A percentile compares a stretch with the other conserved stretches of the same genome.
These are phyloP conservation scores for Antigone vipio DNA, from an alignment of 2,113 vertebrate species.

Conservation along the genomic window DNA sequence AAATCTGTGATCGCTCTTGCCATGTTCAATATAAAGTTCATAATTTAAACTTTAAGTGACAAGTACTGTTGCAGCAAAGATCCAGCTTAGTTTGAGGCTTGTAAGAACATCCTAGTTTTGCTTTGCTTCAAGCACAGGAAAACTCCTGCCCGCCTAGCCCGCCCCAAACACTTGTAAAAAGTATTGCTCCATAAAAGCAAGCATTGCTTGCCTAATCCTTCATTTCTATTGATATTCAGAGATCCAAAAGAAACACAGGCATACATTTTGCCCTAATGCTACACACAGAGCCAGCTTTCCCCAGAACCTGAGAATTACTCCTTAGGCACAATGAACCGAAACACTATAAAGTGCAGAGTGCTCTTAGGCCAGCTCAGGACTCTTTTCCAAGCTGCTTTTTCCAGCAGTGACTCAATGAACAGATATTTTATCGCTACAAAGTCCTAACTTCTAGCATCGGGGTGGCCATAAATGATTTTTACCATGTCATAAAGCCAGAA, in stretches of 20 bases:
- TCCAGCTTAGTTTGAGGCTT: background rate
- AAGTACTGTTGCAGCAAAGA: background rate
- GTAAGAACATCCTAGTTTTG: background rate
- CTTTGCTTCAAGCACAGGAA: background rate
- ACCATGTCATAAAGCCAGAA: conserved; percentile 60
- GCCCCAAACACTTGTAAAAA: background rate
- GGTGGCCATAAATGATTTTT: conserved; percentile 57
- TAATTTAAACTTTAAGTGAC: background rate
- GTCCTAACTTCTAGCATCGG: background rate
- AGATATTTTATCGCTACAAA: conserved; percentile 23
- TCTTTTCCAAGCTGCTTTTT: background rate
- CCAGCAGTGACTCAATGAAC: background rate
- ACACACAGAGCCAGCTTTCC: background rate
- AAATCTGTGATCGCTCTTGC: background rate
- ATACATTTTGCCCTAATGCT: background rate
- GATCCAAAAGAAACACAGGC: background rate
- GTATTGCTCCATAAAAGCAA: background rate
- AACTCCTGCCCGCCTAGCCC: background rate
- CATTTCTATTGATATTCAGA: conserved; percentile 18
- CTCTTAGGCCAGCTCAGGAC: background rate
- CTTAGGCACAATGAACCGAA: background rate
- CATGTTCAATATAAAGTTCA: background rate
- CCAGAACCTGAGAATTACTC: background rate
- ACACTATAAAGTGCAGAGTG: background rate
- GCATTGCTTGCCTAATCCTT: background rate